Conservation (phyloP, 2,113 vertebrate genomes). For the Amblyopsis rosae region DNA sequence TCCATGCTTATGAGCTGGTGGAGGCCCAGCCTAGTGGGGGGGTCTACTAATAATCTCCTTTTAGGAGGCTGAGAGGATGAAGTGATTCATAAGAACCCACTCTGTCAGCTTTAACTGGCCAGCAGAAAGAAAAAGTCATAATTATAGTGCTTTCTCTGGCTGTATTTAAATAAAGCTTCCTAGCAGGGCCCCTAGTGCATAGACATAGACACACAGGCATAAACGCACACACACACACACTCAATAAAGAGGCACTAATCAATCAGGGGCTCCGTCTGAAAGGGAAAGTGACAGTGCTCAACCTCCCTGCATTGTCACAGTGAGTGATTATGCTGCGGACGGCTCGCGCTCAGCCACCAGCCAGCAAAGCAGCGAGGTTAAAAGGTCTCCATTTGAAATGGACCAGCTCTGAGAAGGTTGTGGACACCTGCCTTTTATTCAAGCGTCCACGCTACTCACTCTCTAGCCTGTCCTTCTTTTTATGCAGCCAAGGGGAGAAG, state of each 20-base stretch:
- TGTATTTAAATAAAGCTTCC: constrained; percentile 74
- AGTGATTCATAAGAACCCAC: constrained; percentile 75
- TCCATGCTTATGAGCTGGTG: constrained; percentile 64
- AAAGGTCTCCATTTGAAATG: constrained; percentile 76
- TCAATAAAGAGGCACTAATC: constrained; percentile 79
- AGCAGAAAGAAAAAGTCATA: constrained; percentile 77
- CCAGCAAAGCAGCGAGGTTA: constrained; percentile 70
- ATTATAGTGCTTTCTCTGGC: constrained; percentile 70
- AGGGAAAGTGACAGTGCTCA: constrained; percentile 78
- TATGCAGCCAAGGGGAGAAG: constrained; percentile 56
- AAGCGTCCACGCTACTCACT: constrained; percentile 75
- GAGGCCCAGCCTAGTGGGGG: constrained; percentile 48
- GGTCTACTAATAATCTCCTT: constrained; percentile 71
- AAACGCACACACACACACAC: constrained; percentile 12
- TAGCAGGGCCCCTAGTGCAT: constrained; percentile 51
- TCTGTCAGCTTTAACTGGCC: constrained; percentile 72
- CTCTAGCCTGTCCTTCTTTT: constrained; percentile 64
- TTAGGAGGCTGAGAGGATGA: constrained; percentile 70
- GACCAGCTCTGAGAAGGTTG: constrained; percentile 72
- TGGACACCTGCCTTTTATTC: constrained; percentile 80
- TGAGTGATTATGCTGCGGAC: constrained; percentile 77
- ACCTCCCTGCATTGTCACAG: constrained; percentile 74
- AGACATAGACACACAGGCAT: constrained; percentile 20
- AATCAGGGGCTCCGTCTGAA: constrained; percentile 75
- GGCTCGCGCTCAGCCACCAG: constrained; percentile 73